A percentile compares a stretch with the other conserved stretches of the same genome.
phyloP scores from a whole-genome alignment of 1,140 invertebrate genomes.

The Drosophila aff. region DNA sequence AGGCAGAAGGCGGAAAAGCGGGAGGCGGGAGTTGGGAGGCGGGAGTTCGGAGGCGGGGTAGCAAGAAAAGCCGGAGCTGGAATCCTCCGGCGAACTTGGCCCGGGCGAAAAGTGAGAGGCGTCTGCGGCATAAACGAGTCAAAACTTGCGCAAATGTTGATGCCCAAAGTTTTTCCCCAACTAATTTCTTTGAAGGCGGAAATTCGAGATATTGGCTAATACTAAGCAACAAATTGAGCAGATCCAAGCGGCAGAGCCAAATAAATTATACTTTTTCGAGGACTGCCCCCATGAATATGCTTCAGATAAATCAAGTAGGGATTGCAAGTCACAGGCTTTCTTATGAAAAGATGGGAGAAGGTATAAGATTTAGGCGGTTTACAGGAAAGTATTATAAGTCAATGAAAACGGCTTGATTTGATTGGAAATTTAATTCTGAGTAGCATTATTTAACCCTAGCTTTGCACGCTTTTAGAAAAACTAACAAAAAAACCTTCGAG shows the following conservation, averaged over 20 bases:
- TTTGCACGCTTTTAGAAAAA: not conserved
- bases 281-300: conserved; percentile 3
- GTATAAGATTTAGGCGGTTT: not conserved
- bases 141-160: conserved; percentile 74
- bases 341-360: not conserved
- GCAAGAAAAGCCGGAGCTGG: conserved; percentile 7
- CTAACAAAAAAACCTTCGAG: not conserved
- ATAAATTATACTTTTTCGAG: conserved; percentile 13
- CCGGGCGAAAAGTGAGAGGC: conserved; percentile 21
- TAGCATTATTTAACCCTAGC: not conserved
- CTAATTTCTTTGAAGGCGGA: conserved; percentile 64
- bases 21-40: not conserved
- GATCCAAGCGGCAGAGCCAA: conserved; percentile 19
- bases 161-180: conserved; percentile 64
- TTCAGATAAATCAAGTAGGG: conserved; percentile 10
- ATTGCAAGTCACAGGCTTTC: not conserved
- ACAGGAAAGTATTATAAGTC: not conserved
- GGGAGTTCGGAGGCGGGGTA: not conserved
- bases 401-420: not conserved
- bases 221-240: conserved; percentile 53
- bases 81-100: conserved; percentile 25
- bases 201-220: conserved; percentile 32
- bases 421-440: not conserved
- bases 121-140: conserved; percentile 61
- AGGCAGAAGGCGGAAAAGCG: not conserved